Evolutionary conservation across 2,888 invertebrate genomes (phyloP).

Genomic region (Atethmia centrago): DNA sequence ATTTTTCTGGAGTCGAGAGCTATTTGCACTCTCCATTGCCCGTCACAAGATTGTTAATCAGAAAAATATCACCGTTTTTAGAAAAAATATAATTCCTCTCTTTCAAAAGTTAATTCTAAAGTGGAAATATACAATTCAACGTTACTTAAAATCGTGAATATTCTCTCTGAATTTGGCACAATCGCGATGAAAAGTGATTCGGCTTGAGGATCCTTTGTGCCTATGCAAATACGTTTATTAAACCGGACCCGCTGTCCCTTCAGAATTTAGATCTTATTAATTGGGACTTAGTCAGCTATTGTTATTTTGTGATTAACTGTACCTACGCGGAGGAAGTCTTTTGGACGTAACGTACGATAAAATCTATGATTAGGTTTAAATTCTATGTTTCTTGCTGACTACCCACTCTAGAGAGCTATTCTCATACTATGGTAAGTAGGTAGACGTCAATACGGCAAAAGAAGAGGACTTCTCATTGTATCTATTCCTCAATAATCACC

Average conservation of each 20-base stretch:
- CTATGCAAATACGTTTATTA: conserved; percentile 67
- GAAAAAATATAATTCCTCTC: background rate
- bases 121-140: conserved; percentile 30
- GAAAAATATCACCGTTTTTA: conserved; percentile 13
- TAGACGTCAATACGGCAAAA: too few relatives aligned
- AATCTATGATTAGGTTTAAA: background rate
- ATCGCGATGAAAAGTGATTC: conserved; percentile 61
- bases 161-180: conserved; percentile 62
- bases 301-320: conserved; percentile 59
- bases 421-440: too few relatives aligned
- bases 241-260: conserved; percentile 53
- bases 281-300: conserved; percentile 59
- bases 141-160: conserved; percentile 60
- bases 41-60: conserved; percentile 25
- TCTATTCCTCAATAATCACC: background rate
- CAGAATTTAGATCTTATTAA: conserved; percentile 65
- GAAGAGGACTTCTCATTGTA: background rate
- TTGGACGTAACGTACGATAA: conserved; percentile 7
- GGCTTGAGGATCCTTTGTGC: conserved; percentile 58
- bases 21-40: conserved; percentile 31
- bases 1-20: conserved; percentile 29
- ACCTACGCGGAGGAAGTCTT: conserved; percentile 29
- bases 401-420: too few relatives aligned
- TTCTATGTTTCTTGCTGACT: too few relatives aligned
- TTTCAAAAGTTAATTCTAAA: conserved; percentile 33